Evolutionary conservation across 2,113 vertebrate species (phyloP).

Genomic region (Dolichallabes microphthalmus): DNA sequence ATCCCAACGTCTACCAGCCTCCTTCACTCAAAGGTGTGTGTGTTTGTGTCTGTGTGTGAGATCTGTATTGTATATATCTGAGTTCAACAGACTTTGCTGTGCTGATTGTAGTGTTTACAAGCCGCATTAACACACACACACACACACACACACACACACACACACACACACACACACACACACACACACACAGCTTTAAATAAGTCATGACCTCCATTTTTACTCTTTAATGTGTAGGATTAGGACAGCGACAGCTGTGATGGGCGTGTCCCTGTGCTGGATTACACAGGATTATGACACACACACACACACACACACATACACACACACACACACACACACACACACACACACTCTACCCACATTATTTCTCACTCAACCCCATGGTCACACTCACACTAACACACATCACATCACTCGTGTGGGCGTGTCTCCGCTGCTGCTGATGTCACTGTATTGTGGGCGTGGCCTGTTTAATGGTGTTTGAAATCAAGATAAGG

Average conservation of each 20-base stretch:
- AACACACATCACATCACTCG: background rate
- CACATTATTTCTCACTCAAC: constrained; percentile 1
- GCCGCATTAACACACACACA: background rate
- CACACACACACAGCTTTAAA: background rate
- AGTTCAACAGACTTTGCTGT: background rate
- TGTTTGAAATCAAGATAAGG: too few relatives aligned
- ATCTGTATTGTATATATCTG: background rate
- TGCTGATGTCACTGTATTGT: background rate
- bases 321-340: constrained; percentile 39
- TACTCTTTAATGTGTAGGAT: constrained; percentile 46
- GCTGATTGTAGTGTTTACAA: background rate
- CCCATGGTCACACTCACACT: background rate
- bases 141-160: background rate
- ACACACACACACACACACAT: constrained; percentile 50
- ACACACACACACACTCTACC: constrained; percentile 48
- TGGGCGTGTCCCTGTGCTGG: constrained; percentile 72
- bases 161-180: background rate
- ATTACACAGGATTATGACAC: constrained; percentile 76
- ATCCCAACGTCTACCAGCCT: constrained; percentile 88
- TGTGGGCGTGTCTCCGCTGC: background rate
- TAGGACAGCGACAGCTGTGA: constrained; percentile 72
- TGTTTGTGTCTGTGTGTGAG: constrained; percentile 32
- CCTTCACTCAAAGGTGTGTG: constrained; percentile 92
- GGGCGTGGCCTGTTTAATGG: too few relatives aligned
- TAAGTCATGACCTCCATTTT: background rate